These are phyloP conservation scores for Lagenorhynchus albirostris DNA, from an alignment of 2,113 vertebrate species.

Conservation along the genomic window DNA sequence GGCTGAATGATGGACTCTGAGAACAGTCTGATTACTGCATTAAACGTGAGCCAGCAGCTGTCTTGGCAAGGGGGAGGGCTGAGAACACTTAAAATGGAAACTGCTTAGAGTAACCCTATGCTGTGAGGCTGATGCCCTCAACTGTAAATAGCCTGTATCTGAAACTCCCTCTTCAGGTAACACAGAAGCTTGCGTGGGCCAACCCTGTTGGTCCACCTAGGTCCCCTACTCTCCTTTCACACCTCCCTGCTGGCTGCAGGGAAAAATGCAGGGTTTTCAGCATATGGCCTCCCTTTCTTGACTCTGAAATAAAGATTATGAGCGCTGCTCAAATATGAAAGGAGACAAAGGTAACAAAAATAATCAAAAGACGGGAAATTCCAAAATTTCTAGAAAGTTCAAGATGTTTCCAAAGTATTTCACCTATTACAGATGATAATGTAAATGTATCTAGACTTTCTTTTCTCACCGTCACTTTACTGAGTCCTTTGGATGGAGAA, in stretches of 20 bases:
- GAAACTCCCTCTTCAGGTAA: conserved; percentile 50
- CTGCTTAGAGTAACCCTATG: conserved; percentile 21
- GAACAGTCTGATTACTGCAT: neutral
- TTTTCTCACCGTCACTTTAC: neutral
- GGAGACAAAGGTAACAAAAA: neutral
- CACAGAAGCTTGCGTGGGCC: neutral
- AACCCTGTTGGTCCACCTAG: neutral
- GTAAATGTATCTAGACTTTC: neutral
- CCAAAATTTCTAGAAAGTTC: neutral
- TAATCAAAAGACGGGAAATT: neutral
- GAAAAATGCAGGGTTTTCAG: neutral
- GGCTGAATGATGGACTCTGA: neutral
- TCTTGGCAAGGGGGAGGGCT: neutral
- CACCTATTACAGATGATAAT: neutral
- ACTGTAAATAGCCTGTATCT: conserved; percentile 8
- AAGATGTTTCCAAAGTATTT: neutral
- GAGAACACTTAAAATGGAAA: conserved; percentile 55
- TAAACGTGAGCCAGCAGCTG: neutral
- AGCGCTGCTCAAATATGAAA: neutral
- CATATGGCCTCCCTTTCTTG: neutral
- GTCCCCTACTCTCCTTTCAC: neutral
- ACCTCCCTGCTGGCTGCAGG: neutral
- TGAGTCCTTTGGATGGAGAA: neutral
- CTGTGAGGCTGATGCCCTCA: conserved; percentile 25
- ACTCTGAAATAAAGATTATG: neutral